Base-by-base conservation (phyloP, 2,113 vertebrate species). In the Hyla sarda region DNA sequence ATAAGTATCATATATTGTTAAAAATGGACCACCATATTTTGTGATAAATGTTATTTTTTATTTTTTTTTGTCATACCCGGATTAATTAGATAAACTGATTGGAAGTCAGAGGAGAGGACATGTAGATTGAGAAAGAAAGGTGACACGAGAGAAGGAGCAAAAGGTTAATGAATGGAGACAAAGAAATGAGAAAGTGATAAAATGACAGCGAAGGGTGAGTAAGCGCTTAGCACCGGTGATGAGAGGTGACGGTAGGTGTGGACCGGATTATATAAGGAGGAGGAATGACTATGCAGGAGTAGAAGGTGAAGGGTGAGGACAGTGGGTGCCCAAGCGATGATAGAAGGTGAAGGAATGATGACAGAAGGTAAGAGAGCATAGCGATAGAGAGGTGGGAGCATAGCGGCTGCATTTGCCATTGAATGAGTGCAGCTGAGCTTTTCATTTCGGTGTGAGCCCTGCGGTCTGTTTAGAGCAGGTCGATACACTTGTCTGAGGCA, bases 401-500 rank as follows among this genome's bases (percentile, higher is more conserved):
- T 75, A 75, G 60, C 58, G 52, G 62, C 73, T 52, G 72, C 45
- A 41, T 48, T n/a, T 72, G 45, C 71, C 80, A 83, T 47, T 69
- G 80, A 83, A 65, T 87, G 80, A 78, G 82, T 45, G 60, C 62
- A 82, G 62, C 86, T 77, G 72, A 83, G 80, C 95, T 94, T 96
- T 96, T 96, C 96, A 97, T 96, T 97, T 97, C 95, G 93, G 93
- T 93, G 94, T 95, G 93, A 96, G 96, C 96, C 96, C 95, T 96
- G 93, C 94, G 96, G 96, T 97, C 96, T 97, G 96, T 96, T 97
- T 97, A 96, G 96, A 96, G 94, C 85, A 96, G 95, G 96, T 97
- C 95, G 96, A 96, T 97, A 96, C 95, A 97, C 95, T 96, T 97
- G 96, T 96, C 96, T 97, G 94, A 97, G 96, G 96, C 95, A 96